phyloP scores from a whole-genome alignment of 2,888 invertebrate genomes.

The Boloria selene region DNA sequence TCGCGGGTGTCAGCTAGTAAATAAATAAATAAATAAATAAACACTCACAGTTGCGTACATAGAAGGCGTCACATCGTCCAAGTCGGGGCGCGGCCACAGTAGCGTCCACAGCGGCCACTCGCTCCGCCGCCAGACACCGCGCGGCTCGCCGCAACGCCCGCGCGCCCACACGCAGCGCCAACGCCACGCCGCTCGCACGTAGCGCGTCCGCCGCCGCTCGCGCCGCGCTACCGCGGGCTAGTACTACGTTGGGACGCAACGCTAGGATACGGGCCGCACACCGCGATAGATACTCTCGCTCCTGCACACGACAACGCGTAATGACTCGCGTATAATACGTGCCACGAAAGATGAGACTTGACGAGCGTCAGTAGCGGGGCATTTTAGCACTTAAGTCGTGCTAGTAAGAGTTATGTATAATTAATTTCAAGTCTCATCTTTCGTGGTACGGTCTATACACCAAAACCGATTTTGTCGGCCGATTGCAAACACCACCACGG shows the following conservation, averaged over 20 bases:
- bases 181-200: constrained; percentile 86
- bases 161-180: constrained; percentile 91
- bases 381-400: no score
- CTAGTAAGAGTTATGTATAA: no score
- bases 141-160: constrained; percentile 82
- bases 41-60: constrained; percentile 71
- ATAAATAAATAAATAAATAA: no score
- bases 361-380: no score
- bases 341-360: no score
- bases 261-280: constrained; percentile 93
- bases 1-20: no score
- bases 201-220: constrained; percentile 94
- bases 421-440: no score
- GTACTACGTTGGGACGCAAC: constrained; percentile 91
- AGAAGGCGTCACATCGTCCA: constrained; percentile 92
- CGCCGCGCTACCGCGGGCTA: constrained; percentile 94
- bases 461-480: no score
- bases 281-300: constrained; percentile 92
- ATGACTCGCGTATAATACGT: no score
- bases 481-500: constrained; percentile 93
- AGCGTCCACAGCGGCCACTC: constrained; percentile 93
- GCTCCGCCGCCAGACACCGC: constrained; percentile 91
- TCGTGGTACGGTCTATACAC: no score
- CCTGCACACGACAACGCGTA: constrained; percentile 80
- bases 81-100: constrained; percentile 90